phyloP scores from a whole-genome alignment of 2,888 invertebrate species.

The Acanthosepion esculentum region DNA sequence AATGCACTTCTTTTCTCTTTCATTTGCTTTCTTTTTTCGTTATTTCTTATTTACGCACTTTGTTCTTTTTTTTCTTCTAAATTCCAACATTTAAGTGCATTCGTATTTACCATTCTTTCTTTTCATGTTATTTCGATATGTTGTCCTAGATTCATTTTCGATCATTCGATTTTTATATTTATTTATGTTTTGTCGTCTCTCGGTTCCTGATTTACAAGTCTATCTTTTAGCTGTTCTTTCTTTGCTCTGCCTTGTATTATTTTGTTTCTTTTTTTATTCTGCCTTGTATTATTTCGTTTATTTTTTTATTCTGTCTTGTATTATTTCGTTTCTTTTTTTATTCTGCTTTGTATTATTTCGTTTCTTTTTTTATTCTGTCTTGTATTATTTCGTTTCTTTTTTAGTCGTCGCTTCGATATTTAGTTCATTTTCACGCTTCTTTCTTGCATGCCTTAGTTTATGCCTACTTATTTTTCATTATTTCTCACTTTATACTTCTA shows the following conservation, averaged over 20 bases:
- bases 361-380: neutral
- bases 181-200: neutral
- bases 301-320: neutral
- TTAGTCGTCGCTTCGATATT: neutral
- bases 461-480: neutral
- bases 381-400: neutral
- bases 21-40: no score
- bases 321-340: neutral
- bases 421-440: neutral
- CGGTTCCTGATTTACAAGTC: neutral
- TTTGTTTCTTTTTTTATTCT: neutral
- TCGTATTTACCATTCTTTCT: no score
- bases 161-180: neutral
- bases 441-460: neutral
- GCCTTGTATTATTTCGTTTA: neutral
- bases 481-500: neutral
- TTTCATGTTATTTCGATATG: no score
- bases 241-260: no score
- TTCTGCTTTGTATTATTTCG: neutral
- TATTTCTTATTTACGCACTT: no score
- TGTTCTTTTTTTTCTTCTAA: no score
- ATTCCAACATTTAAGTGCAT: no score
- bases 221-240: no score
- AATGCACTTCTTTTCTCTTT: no score
- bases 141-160: neutral